These are phyloP conservation scores for Lepidurus couesii DNA, from an alignment of 1,140 invertebrate species.

Conservation along the genomic window DNA sequence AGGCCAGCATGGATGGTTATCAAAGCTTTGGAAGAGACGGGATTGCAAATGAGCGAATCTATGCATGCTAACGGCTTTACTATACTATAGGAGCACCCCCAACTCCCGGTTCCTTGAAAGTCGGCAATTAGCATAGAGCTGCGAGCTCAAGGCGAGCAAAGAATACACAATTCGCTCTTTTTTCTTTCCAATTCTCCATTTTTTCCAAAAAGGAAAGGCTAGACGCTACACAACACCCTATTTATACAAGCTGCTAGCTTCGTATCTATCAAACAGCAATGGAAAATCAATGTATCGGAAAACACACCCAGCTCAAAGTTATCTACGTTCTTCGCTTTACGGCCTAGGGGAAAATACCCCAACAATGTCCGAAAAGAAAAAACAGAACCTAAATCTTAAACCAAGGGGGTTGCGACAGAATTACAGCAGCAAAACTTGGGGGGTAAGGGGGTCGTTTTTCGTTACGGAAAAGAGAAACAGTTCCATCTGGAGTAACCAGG, in stretches of 20 bases:
- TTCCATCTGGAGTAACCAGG: slow-evolving; percentile 11
- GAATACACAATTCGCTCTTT: neutral
- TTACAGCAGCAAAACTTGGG: neutral
- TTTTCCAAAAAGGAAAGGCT: neutral
- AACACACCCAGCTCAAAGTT: neutral
- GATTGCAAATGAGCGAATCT: slow-evolving; percentile 22
- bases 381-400: neutral
- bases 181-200: neutral
- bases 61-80: slow-evolving; percentile 21
- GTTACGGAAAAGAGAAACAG: neutral
- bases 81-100: neutral
- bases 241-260: neutral
- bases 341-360: neutral
- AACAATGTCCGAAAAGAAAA: neutral
- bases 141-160: neutral
- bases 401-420: neutral
- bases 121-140: neutral
- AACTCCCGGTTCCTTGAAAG: neutral
- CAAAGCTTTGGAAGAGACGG: slow-evolving; percentile 9
- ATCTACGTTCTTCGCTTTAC: neutral
- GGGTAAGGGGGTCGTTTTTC: neutral
- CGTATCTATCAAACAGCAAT: neutral
- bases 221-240: neutral
- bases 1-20: slow-evolving; percentile 18
- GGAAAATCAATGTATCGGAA: slow-evolving; percentile 22